Evolutionary conservation across 1,140 invertebrate species (phyloP), one percentile per base, ranked within the genome.

Genomic region (Pectinophora gossypiella): DNA sequence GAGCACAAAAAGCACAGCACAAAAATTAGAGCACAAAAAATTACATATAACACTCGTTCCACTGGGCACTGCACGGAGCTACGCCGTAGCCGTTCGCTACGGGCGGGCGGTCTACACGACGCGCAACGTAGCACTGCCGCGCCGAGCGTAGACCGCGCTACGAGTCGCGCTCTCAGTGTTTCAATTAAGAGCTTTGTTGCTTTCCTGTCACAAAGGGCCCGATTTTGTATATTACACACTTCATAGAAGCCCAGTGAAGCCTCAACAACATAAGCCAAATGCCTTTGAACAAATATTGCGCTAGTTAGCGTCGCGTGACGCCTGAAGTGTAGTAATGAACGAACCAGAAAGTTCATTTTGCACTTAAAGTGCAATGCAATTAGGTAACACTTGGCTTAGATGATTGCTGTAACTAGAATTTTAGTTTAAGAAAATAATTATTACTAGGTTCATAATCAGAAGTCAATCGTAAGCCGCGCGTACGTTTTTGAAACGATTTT

Each of bases 141-240:
- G 57, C 49, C 54, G 40, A 36, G 12, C 21, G 38, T 27, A n/a
- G 22, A 51, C 42, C 22, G 35, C 51, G 62, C 47, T 48, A 57
- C 61, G 55, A 51, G 51, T 54, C 54, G 56, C 36, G 10, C 36
- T 40, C 36, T 56, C 72, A 64, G 61, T 77, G 62, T 77, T 77
- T 77, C 75, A 81, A 80, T 82, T 80, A 85, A 80, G 72, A 78
- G 72, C 69, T 76, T 80, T 84, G 77, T 78, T 79, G 75, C 73
- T 56, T 72, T 63, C 60, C 57, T 65, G 62, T 76, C 69, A 68
- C 66, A 70, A 66, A 65, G 60, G 61, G 48, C 67, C 55, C 59
- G 66, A 76, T 77, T 77, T 66, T 61, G 66, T 64, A 52, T 64
- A 40, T 40, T 40, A 40, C 36, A 40, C 36, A 40, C 36, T 40